Evolutionary conservation across 2,797 vertebrate genomes (phyloP).

Genomic region (Scomberomorus guttatus): DNA sequence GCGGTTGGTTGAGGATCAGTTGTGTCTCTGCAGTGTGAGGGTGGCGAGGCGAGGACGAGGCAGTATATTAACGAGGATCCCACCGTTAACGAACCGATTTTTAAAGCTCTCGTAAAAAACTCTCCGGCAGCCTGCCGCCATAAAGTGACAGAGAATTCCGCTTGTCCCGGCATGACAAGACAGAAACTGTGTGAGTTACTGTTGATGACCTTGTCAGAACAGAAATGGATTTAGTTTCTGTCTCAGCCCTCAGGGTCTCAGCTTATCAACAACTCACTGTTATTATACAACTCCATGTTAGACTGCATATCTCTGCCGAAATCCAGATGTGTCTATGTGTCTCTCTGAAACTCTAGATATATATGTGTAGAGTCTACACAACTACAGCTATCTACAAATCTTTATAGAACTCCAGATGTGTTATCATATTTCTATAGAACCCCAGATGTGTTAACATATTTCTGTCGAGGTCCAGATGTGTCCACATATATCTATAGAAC

Average conservation of each 20-base stretch:
- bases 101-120: slow-evolving; percentile 51
- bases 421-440: neutral
- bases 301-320: neutral
- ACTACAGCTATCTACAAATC: neutral
- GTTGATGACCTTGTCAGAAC: slow-evolving; percentile 54
- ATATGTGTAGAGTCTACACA: neutral
- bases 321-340: neutral
- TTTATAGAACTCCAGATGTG: neutral
- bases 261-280: slow-evolving; percentile 45
- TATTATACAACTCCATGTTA: slow-evolving; percentile 14
- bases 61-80: slow-evolving; percentile 66
- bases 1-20: slow-evolving; percentile 36
- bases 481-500: too few relatives aligned
- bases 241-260: slow-evolving; percentile 43
- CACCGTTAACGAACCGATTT: slow-evolving; percentile 59
- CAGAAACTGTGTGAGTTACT: slow-evolving; percentile 9
- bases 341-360: neutral
- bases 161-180: slow-evolving; percentile 6
- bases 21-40: slow-evolving; percentile 45
- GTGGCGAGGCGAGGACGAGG: slow-evolving; percentile 45
- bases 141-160: slow-evolving; percentile 17
- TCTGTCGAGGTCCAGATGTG: too few relatives aligned
- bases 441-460: neutral
- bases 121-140: slow-evolving; percentile 30
- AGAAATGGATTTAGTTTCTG: slow-evolving; percentile 48